Base-by-base conservation (phyloP, 2,888 invertebrate genomes). In the Apamea epomidion region DNA sequence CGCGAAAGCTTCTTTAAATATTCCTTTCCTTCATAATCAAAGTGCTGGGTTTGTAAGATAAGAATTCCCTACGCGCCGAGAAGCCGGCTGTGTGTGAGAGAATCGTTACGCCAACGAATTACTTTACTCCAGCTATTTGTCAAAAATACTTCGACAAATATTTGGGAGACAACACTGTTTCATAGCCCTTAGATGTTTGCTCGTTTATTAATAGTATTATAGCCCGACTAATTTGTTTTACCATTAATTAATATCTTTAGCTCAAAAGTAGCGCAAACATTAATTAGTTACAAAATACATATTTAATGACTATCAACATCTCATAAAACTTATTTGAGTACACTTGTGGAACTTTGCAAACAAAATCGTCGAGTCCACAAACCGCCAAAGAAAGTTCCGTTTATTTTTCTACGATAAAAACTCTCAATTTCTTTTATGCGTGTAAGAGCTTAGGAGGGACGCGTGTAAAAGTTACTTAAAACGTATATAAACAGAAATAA, bases 11-110 rank as follows among this genome's bases (percentile, higher is more conserved):
- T 95, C 95, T 95, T 96, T 95, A 96, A 96, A 96, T 96, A 97
- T 96, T 96, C 95, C 94, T 94, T 94, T 94, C 94, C 92, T 94
- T 94, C 93, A 94, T 96, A 96, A 96, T 97, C 96, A 96, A 96
- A 96, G 95, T 95, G 95, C 96, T 96, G 96, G 93, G 96, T 96
- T 94, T 91, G 93, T 91, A 90, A 95, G 96, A 96, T 97, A 96
- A 96, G 96, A 96, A 96, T 96, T 95, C 95, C 94, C 94, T 85
- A 91, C 94, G 94, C 94, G 94, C 93, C 93, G 90, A 91, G 92
- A 92, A 91, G 93, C 90, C 90, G 89, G 90, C 92, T 92, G 91
- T 92, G 91, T 92, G 92, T 92, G 92, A 91, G 91, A 89, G 92
- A 93, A 92, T 94, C 94, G 93, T 92, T 92, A 93, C 91, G 91